A percentile compares a stretch with the other conserved stretches of the same genome.
phyloP scores from a whole-genome alignment of 1,140 invertebrate species.

The Formica exsecta region DNA sequence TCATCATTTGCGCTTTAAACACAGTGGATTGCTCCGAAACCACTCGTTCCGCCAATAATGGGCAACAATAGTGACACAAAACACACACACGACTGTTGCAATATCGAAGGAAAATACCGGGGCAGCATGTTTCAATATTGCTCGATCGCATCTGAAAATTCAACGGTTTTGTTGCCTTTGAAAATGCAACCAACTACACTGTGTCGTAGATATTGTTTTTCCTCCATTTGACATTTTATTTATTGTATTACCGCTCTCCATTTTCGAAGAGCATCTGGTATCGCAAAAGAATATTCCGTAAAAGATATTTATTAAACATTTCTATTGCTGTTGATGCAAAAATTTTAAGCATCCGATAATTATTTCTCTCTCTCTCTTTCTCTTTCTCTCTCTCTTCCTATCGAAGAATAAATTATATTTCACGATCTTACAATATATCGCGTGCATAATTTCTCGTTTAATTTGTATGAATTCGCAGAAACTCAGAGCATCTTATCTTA shows the following conservation, averaged over 20 bases:
- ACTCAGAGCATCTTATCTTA: constrained; percentile 19
- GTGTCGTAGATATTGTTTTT: constrained; percentile 17
- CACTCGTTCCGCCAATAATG: constrained; percentile 23
- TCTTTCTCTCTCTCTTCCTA: background rate
- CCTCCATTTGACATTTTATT: constrained; percentile 40
- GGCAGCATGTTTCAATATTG: constrained; percentile 16
- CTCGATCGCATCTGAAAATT: constrained; percentile 37
- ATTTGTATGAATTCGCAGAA: constrained; percentile 22
- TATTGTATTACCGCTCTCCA: constrained; percentile 1
- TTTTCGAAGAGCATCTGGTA: constrained; percentile 7
- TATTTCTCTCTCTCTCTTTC: background rate
- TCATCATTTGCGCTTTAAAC: constrained; percentile 59
- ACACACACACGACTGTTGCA: constrained; percentile 2
- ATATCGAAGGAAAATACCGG: constrained; percentile 70
- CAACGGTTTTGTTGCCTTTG: constrained; percentile 58
- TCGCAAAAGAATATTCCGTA: constrained; percentile 8
- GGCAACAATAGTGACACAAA: constrained; percentile 25
- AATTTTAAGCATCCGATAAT: background rate
- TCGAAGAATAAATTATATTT: constrained; percentile 6
- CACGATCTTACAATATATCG: background rate
- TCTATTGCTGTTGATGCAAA: background rate
- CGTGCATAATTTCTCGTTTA: background rate
- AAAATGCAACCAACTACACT: constrained; percentile 43
- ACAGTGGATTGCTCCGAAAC: constrained; percentile 19
- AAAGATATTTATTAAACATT: constrained; percentile 18